phyloP scores from a whole-genome alignment of 1,140 invertebrate genomes.

The Gonioctena quinquepunctata region DNA sequence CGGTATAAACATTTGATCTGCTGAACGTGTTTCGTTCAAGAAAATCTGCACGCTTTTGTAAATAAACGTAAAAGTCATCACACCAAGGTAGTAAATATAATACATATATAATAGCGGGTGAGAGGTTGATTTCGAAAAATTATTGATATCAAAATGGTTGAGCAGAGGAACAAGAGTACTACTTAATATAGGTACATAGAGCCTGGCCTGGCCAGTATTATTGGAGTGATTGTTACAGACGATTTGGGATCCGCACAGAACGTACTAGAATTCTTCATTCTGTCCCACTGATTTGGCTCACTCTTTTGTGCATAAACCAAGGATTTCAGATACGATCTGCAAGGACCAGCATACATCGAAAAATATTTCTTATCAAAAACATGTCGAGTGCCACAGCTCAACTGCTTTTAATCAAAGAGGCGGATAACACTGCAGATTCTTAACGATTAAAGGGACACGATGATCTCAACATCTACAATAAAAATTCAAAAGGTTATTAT shows the following conservation, averaged over 20 bases:
- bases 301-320: background rate
- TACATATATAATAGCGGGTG: slow-evolving; percentile 42
- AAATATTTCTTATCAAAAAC: slow-evolving; percentile 49
- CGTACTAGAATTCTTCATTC: background rate
- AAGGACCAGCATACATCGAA: slow-evolving; percentile 43
- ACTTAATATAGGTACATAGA: slow-evolving; percentile 39
- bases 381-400: slow-evolving; percentile 47
- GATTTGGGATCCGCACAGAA: slow-evolving; percentile 4
- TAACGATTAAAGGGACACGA: slow-evolving; percentile 25
- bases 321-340: slow-evolving; percentile 24
- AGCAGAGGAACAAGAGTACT: slow-evolving; percentile 53
- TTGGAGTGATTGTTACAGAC: slow-evolving; percentile 46
- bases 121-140: slow-evolving; percentile 32
- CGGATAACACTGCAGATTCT: slow-evolving; percentile 38
- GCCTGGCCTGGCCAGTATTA: slow-evolving; percentile 16
- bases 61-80: background rate
- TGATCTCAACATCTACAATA: slow-evolving; percentile 42
- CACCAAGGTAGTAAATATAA: slow-evolving; percentile 28
- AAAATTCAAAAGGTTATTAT: slow-evolving; percentile 35
- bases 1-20: background rate
- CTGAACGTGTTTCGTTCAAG: background rate
- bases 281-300: background rate
- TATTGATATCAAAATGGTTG: slow-evolving; percentile 38
- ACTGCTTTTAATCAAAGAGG: slow-evolving; percentile 31
- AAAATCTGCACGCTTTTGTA: background rate